Evolutionary conservation across 1,140 invertebrate genomes (phyloP).

Genomic region (Drosophila littoralis): DNA sequence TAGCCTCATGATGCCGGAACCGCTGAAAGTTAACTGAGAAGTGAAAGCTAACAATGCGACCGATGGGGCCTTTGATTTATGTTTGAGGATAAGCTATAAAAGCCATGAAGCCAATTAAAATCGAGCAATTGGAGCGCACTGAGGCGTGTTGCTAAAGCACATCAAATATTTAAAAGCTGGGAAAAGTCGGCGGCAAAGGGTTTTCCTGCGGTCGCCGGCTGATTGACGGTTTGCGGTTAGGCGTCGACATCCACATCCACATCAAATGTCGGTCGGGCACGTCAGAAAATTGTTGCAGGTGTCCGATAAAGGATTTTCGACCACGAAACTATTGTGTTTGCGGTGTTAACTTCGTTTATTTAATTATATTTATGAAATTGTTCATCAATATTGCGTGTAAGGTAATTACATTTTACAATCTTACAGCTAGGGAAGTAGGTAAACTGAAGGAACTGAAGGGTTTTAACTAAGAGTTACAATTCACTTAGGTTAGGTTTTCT

Average conservation of each 20-base stretch:
- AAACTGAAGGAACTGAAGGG: slow-evolving; percentile 1
- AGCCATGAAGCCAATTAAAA: slow-evolving; percentile 63
- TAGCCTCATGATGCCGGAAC: slow-evolving; percentile 55
- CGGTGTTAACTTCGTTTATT: slow-evolving; percentile 77
- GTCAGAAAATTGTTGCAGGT: slow-evolving; percentile 60
- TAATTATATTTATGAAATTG: slow-evolving; percentile 77
- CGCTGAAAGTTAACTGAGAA: slow-evolving; percentile 52
- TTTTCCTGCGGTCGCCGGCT: slow-evolving; percentile 19
- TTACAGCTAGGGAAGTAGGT: slow-evolving; percentile 48
- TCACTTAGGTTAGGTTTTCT: slow-evolving; percentile 61
- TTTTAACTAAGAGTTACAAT: slow-evolving; percentile 46
- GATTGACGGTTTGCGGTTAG: slow-evolving; percentile 82
- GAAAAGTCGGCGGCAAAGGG: slow-evolving; percentile 36
- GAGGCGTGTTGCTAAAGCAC: slow-evolving; percentile 22
- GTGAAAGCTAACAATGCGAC: slow-evolving; percentile 25
- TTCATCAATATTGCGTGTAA: slow-evolving; percentile 70
- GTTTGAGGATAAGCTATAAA: slow-evolving; percentile 30
- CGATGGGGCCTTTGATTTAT: slow-evolving; percentile 38
- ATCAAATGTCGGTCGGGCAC: slow-evolving; percentile 40
- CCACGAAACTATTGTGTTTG: slow-evolving; percentile 38
- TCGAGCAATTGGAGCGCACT: slow-evolving; percentile 15
- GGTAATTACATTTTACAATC: slow-evolving; percentile 79
- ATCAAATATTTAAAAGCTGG: slow-evolving; percentile 65
- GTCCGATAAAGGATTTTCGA: slow-evolving; percentile 44
- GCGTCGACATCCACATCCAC: slow-evolving; percentile 41